A percentile compares a stretch with the other conserved stretches of the same genome.
Evolutionary conservation across 2,888 invertebrate genomes (phyloP).

Genomic region (Glyphotaelius pellucidus): DNA sequence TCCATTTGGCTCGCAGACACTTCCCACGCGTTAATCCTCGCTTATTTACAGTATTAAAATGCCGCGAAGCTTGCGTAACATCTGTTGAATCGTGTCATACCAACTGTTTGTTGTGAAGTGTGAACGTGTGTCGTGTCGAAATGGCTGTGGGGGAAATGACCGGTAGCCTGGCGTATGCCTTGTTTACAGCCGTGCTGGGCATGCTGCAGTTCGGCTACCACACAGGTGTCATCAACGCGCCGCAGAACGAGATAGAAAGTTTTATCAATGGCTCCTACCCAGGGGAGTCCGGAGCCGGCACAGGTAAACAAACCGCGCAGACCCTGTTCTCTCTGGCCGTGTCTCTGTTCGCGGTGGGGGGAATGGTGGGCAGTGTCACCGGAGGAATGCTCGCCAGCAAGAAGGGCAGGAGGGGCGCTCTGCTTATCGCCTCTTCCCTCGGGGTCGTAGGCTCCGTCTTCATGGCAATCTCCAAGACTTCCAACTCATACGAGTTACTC

Average conservation of each 20-base stretch:
- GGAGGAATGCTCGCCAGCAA: constrained; percentile 86
- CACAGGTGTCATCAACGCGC: constrained; percentile 84
- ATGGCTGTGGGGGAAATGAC: constrained; percentile 74
- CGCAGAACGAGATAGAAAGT: constrained; percentile 79
- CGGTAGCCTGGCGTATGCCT: constrained; percentile 80
- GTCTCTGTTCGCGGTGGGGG: constrained; percentile 87
- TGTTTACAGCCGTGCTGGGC: constrained; percentile 82
- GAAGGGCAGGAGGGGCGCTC: constrained; percentile 83
- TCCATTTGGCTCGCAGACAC: constrained; percentile 28
- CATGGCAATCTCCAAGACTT: constrained; percentile 82
- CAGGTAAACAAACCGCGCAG: constrained; percentile 72
- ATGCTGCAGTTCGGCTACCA: constrained; percentile 86
- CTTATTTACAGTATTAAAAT: constrained; percentile 31
- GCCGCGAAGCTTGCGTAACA: constrained; percentile 47
- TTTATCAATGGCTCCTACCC: constrained; percentile 79
- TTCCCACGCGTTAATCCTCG: constrained; percentile 50
- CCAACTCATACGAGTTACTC: constrained; percentile 82
- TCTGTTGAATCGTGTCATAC: constrained; percentile 29
- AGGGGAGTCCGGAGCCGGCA: constrained; percentile 69
- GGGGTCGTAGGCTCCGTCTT: constrained; percentile 81
- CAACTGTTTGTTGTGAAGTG: constrained; percentile 10
- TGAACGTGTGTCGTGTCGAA: constrained; percentile 23
- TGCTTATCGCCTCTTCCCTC: constrained; percentile 80
- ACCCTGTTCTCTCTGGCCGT: constrained; percentile 82
- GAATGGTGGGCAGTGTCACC: constrained; percentile 86